phyloP scores from a whole-genome alignment of 2,888 invertebrate genomes.

The Conus canariensis region DNA sequence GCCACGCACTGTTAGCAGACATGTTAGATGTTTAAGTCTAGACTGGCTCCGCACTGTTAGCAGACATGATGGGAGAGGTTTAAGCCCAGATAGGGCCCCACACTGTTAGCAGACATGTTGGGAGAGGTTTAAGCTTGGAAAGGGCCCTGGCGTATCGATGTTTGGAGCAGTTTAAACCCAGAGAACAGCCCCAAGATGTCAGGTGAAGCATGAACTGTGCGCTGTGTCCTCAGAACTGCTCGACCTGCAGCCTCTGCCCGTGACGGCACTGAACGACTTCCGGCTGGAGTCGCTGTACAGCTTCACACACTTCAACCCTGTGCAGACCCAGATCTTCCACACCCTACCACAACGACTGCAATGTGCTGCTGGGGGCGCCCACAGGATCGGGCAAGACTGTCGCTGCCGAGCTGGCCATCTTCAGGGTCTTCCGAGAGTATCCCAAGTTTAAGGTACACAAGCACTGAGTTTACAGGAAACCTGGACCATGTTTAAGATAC shows the following conservation, averaged over 20 bases:
- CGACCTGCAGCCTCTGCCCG: constrained; percentile 93
- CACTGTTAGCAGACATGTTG: no score
- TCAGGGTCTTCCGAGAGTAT: constrained; percentile 90
- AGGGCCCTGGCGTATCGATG: no score
- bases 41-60: no score
- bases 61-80: no score
- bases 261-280: constrained; percentile 88
- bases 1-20: no score
- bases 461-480: no score
- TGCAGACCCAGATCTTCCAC: constrained; percentile 93
- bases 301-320: constrained; percentile 98
- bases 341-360: constrained; percentile 95
- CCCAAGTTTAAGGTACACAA: constrained; percentile 82
- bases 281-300: constrained; percentile 89
- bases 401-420: constrained; percentile 98
- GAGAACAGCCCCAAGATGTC: no score
- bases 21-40: no score
- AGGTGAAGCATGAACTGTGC: no score
- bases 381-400: constrained; percentile 99
- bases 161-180: no score
- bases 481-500: background rate
- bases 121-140: no score
- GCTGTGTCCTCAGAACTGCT: constrained; percentile 85
- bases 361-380: constrained; percentile 92
- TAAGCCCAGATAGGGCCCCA: no score